A percentile compares a stretch with the other conserved stretches of the same genome.
Conservation (phyloP, 1,140 invertebrate species). For the Habropoda laboriosa region DNA sequence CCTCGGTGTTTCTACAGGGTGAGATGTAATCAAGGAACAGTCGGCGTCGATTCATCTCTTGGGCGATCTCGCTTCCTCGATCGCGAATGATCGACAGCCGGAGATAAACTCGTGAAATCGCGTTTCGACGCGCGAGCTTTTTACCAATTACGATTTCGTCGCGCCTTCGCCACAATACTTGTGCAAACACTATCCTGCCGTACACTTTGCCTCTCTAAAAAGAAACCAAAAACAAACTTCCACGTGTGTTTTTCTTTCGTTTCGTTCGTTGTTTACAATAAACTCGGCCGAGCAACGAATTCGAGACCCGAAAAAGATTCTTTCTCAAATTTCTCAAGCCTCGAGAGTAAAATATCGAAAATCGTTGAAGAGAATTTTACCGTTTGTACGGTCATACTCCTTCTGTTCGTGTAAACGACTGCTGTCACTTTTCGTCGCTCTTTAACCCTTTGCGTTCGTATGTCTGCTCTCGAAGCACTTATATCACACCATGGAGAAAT, state of each 20-base stretch:
- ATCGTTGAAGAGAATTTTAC: too few relatives aligned
- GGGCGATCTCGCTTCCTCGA: constrained; percentile 23
- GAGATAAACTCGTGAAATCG: constrained; percentile 42
- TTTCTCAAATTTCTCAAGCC: too few relatives aligned
- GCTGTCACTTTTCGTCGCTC: too few relatives aligned
- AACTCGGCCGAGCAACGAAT: neutral
- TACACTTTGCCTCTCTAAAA: neutral
- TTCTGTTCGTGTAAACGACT: too few relatives aligned
- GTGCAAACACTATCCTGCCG: constrained; percentile 11
- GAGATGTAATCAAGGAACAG: constrained; percentile 6
- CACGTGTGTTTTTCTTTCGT: neutral
- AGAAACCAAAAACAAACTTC: neutral
- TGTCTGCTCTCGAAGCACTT: too few relatives aligned
- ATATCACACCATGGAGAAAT: too few relatives aligned
- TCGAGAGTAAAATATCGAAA: too few relatives aligned
- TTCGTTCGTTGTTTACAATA: neutral
- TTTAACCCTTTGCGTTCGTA: too few relatives aligned
- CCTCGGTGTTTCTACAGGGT: neutral
- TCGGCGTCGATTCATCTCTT: neutral
- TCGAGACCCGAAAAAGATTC: too few relatives aligned
- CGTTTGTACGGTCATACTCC: too few relatives aligned
- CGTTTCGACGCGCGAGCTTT: constrained; percentile 45
- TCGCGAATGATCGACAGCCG: constrained; percentile 31
- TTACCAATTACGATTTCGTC: constrained; percentile 36
- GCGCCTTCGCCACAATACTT: constrained; percentile 8